Conservation (phyloP, 2,888 invertebrate genomes). For the Cosmorhoe ocellata region DNA sequence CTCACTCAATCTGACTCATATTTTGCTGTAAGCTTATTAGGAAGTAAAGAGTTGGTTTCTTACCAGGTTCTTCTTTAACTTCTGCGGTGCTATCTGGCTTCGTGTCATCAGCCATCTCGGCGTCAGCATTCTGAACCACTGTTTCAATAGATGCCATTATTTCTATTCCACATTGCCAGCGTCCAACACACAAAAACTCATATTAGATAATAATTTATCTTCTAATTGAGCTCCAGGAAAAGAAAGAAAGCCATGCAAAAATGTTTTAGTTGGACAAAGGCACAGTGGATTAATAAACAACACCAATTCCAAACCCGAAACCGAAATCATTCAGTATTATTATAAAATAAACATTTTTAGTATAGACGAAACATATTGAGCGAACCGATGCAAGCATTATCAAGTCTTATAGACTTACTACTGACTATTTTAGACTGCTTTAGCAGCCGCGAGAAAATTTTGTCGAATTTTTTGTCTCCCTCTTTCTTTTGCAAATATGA, state of each 20-base stretch:
- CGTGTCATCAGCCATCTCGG: conserved; percentile 83
- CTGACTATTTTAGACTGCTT: too few species aligned
- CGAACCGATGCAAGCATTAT: neutral
- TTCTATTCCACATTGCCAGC: conserved; percentile 81
- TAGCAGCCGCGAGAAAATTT: too few species aligned
- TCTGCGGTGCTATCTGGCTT: conserved; percentile 86
- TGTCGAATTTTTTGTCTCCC: too few species aligned
- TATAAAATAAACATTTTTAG: neutral
- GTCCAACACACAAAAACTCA: conserved; percentile 72
- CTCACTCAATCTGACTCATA: too few species aligned
- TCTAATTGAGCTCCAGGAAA: conserved; percentile 17
- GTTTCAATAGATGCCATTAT: conserved; percentile 93
- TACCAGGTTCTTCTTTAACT: conserved; percentile 86
- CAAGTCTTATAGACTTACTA: too few species aligned
- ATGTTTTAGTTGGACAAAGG: conserved; percentile 21
- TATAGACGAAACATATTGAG: neutral
- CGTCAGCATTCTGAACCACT: conserved; percentile 89
- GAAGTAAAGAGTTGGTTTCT: conserved; percentile 28
- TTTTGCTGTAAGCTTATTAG: neutral
- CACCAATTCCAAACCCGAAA: neutral
- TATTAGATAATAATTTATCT: conserved; percentile 48
- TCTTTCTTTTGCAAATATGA: too few species aligned
- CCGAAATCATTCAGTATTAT: conserved; percentile 4
- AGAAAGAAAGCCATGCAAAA: conserved; percentile 19
- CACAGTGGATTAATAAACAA: conserved; percentile 4